Evolutionary conservation across 2,113 vertebrate genomes (phyloP).

Genomic region (Shinisaurus crocodilurus): DNA sequence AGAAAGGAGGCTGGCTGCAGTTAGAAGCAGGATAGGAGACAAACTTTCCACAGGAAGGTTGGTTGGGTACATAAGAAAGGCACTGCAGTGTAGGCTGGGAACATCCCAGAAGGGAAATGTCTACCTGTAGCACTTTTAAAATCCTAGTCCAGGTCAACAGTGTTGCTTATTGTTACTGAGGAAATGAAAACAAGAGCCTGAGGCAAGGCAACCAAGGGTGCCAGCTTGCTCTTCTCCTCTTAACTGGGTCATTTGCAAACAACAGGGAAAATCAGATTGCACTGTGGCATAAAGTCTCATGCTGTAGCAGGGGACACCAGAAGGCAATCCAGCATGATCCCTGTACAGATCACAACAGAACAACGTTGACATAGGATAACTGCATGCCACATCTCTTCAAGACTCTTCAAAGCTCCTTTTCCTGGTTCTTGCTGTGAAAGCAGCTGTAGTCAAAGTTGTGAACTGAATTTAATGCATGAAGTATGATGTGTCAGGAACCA

Average conservation of each 20-base stretch:
- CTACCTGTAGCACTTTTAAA: constrained; percentile 21
- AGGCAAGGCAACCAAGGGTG: neutral
- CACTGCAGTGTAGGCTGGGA: neutral
- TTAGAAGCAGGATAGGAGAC: constrained; percentile 15
- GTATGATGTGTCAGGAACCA: neutral
- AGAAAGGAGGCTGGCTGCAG: neutral
- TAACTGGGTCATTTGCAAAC: neutral
- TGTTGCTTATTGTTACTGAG: rapidly evolving
- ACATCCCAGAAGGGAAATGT: neutral
- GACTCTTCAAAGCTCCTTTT: neutral
- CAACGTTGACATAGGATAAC: neutral
- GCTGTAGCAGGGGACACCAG: neutral
- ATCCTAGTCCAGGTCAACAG: neutral
- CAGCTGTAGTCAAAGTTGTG: too few relatives aligned
- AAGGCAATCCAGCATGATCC: neutral
- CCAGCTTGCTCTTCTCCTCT: neutral
- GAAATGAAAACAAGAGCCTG: neutral
- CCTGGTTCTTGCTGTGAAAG: neutral
- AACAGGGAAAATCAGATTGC: neutral
- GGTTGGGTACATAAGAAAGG: neutral
- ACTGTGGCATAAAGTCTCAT: neutral
- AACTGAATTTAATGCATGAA: neutral
- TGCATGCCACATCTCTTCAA: neutral
- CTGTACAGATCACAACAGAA: neutral
- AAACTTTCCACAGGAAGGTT: neutral